Base-by-base conservation (phyloP, 2,888 invertebrate genomes). In the Scaptomyza parva region DNA sequence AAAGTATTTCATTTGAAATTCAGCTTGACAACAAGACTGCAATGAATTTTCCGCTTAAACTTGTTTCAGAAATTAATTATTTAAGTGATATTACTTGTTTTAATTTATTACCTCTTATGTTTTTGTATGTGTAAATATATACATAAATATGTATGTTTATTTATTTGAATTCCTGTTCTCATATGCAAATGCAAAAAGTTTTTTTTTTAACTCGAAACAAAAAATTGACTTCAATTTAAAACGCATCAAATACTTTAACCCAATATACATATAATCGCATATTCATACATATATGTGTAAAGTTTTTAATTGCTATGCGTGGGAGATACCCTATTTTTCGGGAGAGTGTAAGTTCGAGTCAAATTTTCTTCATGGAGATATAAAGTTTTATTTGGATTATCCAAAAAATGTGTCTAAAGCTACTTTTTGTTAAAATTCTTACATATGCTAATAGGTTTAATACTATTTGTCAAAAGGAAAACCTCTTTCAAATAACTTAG, bases 141-240 rank as follows among this genome's bases (percentile, higher is more conserved):
- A 39, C 50, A 43, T 50, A 40, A 37, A 30, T 43, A 17, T 26
- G 17, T 45, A 12, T 44, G 12, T 28, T 48, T 39, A 26, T 44
- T 54, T 33, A 39, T 63, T 20, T n/a, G 20, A 77, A 64, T 59
- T 62, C 44, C 57, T 57, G 50, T 71, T 70, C 57, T 51, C 58
- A 50, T 51, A 68, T 28, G 8, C n/a, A 76, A 66, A 78, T 74
- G 82, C 78, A 78, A 82, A 74, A n/a, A n/a, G n/a, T n/a, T n/a
- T 62, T 53, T 54, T 41, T 54, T n/a, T 5, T 28, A n/a, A n/a
- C n/a, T 37, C 17, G 37, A 17, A 37, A 37, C 28, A 6, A 43
- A 59, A 66, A 87, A 88, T 84, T 86, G 80, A 80, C 66, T 71
- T 86, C 68, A 84, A 88, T 88, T 84, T 70, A 88, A 86, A 88